Conservation (phyloP, 2,113 vertebrate species). For the Fukomys damarensis region DNA sequence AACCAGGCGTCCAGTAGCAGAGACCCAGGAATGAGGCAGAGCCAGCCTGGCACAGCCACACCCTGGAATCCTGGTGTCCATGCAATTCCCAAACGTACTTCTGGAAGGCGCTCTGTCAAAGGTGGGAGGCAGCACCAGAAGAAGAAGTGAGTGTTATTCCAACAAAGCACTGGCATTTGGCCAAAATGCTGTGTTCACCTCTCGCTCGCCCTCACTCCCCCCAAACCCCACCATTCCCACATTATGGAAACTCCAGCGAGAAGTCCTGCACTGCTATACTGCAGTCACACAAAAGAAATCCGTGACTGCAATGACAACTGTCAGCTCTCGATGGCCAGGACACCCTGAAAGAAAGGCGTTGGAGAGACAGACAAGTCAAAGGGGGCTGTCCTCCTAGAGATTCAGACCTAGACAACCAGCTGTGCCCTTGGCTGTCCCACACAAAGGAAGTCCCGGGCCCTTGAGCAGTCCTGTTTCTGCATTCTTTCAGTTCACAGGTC, state of each 20-base stretch:
- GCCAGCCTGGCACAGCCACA: not conserved
- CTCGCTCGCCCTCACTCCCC: accelerated
- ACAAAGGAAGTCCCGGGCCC: constrained; percentile 3
- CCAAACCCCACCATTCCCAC: not conserved
- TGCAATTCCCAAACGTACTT: not conserved
- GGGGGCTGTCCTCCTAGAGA: constrained; percentile 6
- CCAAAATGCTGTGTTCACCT: not conserved
- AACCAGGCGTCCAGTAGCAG: constrained; percentile 58
- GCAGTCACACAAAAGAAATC: constrained; percentile 39
- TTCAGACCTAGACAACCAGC: not conserved
- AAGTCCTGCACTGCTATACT: constrained; percentile 69
- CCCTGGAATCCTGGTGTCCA: not conserved
- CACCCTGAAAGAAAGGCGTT: not conserved
- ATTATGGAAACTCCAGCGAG: constrained; percentile 60
- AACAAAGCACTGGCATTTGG: constrained; percentile 66
- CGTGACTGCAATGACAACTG: not conserved
- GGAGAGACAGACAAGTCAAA: not conserved
- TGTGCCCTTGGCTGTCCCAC: not conserved
- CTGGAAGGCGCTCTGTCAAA: constrained; percentile 52
- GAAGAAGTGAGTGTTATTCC: constrained; percentile 53
- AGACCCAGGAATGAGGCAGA: constrained; percentile 40
- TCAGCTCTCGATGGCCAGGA: constrained; percentile 45
- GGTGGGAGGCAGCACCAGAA: constrained; percentile 25
- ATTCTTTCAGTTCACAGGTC: not conserved
- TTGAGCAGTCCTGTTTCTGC: not conserved